These are phyloP conservation scores for Ecdyonurus torrentis DNA, from an alignment of 2,888 invertebrate genomes.

Conservation along the genomic window DNA sequence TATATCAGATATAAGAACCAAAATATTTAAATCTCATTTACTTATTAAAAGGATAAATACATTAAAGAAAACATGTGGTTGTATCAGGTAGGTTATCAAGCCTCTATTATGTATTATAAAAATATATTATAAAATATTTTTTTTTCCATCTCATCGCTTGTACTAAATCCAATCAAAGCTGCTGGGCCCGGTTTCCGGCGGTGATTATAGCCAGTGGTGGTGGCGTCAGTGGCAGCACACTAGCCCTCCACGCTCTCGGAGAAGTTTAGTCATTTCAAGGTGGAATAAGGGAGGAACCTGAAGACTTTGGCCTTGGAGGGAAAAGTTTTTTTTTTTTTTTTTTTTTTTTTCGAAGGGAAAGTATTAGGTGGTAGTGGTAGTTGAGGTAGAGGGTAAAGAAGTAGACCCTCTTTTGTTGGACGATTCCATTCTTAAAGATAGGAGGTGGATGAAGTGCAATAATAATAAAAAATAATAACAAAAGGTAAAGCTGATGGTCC, in stretches of 20 bases:
- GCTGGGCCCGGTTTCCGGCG: neutral
- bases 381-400: neutral
- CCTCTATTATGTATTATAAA: too few species aligned
- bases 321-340: too few species aligned
- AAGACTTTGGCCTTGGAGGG: neutral
- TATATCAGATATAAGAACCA: neutral
- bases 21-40: neutral
- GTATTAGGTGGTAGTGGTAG: neutral
- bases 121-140: neutral
- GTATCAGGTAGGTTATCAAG: neutral
- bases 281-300: neutral
- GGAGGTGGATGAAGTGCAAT: neutral
- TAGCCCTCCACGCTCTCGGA: neutral
- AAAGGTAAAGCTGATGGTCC: neutral
- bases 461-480: too few species aligned
- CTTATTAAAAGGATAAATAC: neutral
- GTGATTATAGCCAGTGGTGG: too few species aligned
- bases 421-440: neutral
- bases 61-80: neutral
- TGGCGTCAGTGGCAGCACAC: neutral
- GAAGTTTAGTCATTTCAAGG: neutral
- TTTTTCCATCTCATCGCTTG: neutral
- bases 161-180: neutral
- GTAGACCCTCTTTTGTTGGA: neutral
- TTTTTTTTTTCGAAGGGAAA: neutral